Base-by-base conservation (phyloP, 2,888 invertebrate genomes). In the Lydus trimaculatus region DNA sequence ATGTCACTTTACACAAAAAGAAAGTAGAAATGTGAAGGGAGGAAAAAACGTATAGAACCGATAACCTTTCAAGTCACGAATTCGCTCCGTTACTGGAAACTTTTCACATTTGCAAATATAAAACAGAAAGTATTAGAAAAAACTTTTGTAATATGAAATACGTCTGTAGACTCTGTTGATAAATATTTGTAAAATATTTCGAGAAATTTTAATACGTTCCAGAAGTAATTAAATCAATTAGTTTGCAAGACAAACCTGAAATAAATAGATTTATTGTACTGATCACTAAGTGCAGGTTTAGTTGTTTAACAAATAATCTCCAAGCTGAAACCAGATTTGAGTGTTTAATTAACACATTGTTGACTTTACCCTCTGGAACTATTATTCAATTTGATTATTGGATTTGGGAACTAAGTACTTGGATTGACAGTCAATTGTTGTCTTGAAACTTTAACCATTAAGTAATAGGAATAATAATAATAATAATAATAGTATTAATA, bases 71-170 rank as follows among this genome's bases (percentile, higher is more conserved):
- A 72, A 72, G 75, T 75, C 77, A 76, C 76, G 76, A 73, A 67
- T 75, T 74, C 73, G 69, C 69, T 70, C 71, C 20, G 48, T 25
- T 62, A 69, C 71, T 64, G 70, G 66, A 73, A 78, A 77, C 76
- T 78, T 77, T 76, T 75, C 75, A 73, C 77, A 77, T 78, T 77
- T 77, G 75, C 78, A 77, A 77, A 78, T 77, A 77, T 76, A 72
- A 74, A 77, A 78, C 73, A 73, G 67, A 72, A 72, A 73, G 73
- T 76, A 75, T 75, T 75, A 72, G 72, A 69, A 70, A n/a, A 76
- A 78, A 78, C 73, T 78, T 78, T 76, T 61, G 70, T 70, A 71
- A 71, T 71, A 68, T 65, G 56, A 68, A 71, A 71, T 65, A 65
- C 56, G 68, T 56, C 63, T 58, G 63, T 43, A 33, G 68, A 39